Percentiles rank a stretch among this genome's conserved stretches.
Evolutionary conservation across 2,113 vertebrate species (phyloP).

Genomic region (Anguilla rostrata): DNA sequence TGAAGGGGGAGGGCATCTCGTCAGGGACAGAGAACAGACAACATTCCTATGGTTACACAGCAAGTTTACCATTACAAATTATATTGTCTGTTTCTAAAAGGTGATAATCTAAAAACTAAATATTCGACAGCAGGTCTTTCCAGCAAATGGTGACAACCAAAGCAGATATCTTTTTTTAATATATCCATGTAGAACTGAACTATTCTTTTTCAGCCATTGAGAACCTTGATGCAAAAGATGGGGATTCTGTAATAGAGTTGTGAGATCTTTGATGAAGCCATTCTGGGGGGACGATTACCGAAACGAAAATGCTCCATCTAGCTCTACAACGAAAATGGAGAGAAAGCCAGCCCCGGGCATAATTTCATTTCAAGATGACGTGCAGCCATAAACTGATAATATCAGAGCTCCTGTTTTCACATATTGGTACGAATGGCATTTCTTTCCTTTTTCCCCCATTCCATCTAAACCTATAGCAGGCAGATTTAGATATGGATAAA

Average conservation of each 20-base stretch:
- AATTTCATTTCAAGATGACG: slow-evolving; percentile 37
- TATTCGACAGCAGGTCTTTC: no score
- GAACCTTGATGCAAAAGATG: slow-evolving; percentile 9
- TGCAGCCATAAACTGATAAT: slow-evolving; percentile 36
- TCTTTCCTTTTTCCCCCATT: slow-evolving; percentile 13
- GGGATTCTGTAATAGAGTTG: slow-evolving; percentile 19
- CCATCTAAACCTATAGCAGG: slow-evolving; percentile 19
- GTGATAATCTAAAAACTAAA: no score
- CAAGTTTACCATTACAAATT: no score
- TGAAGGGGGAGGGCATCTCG: no score
- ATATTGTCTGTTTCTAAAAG: no score
- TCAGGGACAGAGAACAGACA: no score
- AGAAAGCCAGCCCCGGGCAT: slow-evolving; percentile 26
- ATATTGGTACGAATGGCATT: slow-evolving; percentile 31
- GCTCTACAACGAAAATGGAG: slow-evolving; percentile 19
- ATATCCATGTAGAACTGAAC: not conserved
- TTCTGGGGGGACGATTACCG: slow-evolving; percentile 32
- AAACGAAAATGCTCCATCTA: slow-evolving; percentile 31
- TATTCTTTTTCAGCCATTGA: not conserved
- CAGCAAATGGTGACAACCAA: no score
- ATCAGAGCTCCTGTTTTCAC: slow-evolving; percentile 35
- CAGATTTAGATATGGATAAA: slow-evolving; percentile 30
- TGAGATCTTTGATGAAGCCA: slow-evolving; percentile 30
- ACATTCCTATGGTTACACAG: no score
- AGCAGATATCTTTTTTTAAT: no score